phyloP scores from a whole-genome alignment of 2,797 vertebrate genomes.

The Numenius phaeopus region DNA sequence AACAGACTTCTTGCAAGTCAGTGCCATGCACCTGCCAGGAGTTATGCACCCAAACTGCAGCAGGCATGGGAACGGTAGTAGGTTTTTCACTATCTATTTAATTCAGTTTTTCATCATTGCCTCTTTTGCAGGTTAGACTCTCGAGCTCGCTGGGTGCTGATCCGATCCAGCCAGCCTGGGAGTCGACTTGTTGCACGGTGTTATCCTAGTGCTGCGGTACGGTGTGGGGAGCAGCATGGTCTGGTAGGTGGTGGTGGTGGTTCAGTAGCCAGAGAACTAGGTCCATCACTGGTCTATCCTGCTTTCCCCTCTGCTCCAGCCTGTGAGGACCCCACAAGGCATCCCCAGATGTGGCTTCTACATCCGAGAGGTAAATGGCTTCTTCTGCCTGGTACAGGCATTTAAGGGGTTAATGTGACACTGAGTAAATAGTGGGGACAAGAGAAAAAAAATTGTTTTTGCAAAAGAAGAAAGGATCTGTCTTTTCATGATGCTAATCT shows the following conservation, averaged over 20 bases:
- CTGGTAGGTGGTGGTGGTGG: background rate
- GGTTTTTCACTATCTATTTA: background rate
- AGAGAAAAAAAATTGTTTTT: background rate
- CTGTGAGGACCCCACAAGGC: background rate
- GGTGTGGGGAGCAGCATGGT: accelerated
- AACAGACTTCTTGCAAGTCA: background rate
- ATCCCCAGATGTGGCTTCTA: background rate
- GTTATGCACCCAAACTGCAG: background rate
- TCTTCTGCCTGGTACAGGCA: background rate
- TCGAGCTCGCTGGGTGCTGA: background rate
- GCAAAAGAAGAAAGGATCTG: background rate
- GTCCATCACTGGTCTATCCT: background rate
- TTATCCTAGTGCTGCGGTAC: accelerated
- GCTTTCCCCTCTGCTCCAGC: background rate
- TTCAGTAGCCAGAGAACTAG: background rate
- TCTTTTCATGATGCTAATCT: background rate
- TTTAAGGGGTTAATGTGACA: background rate
- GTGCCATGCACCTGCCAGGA: accelerated
- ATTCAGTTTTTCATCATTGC: background rate
- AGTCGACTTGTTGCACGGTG: accelerated
- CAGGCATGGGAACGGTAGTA: accelerated
- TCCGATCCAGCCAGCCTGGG: background rate
- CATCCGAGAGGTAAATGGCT: background rate
- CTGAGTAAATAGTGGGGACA: background rate
- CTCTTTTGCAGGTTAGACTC: background rate